Evolutionary conservation across 2,888 invertebrate genomes (phyloP), one percentile per base, ranked within the genome.

Genomic region (Scaptomyza parva): DNA sequence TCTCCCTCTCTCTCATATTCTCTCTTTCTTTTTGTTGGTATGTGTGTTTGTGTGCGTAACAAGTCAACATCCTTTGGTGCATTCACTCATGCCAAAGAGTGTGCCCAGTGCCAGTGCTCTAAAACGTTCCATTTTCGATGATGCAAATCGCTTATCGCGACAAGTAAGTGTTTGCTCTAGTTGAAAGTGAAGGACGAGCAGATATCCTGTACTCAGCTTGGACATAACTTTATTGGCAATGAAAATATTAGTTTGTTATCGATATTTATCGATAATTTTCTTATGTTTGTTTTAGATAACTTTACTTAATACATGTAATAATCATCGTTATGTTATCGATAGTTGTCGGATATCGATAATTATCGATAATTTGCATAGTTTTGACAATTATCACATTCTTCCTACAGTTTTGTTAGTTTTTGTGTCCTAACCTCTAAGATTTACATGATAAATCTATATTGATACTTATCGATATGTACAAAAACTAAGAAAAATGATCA

Each of bases 31-130:
- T 50, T 28, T 47, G 26, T 47, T 45, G 43, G 26, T 28, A 9
- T 28, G 39, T 48, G 33, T 30, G 30, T 51, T 14, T 51, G 52
- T 60, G 57, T 64, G 61, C 66, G 61, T 67, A 68, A 71, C 70
- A 76, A 86, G 89, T 89, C 89, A 89, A 89, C 89, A 89, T 88
- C 88, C 89, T 89, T 83, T 76, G 83, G 85, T 81, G 85, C 87
- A 88, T 88, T 89, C 88, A 87, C 61, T 61, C 86, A 70, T 75
- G 68, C 57, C 61, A 66, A 47, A 62, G 62, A 59, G 54, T 48
- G 52, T 52, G 52, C 48, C 17, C 48, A 61, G 44, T 22, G 64
- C 5, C n/a, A n/a, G 22, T 22, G 2, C 83, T 71, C 75, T 77
- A 78, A 81, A 84, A 82, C 78, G 78, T 76, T 84, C 84, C 87